A percentile compares a stretch with the other conserved stretches of the same genome.
Evolutionary conservation across 2,797 vertebrate genomes (phyloP).

Genomic region (Picus viridis): DNA sequence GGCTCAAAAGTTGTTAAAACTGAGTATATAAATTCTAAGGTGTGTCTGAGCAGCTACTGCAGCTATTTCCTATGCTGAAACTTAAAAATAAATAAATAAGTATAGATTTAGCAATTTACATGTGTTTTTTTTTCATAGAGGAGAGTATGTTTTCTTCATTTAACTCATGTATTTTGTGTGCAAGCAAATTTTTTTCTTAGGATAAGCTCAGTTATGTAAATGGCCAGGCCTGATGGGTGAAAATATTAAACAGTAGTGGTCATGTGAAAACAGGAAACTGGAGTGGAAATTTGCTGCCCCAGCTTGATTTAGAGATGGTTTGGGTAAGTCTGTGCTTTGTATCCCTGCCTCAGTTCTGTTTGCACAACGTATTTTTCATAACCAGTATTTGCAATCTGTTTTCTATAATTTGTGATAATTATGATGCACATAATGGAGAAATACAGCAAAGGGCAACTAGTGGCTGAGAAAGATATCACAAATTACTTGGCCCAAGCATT

Average conservation of each 20-base stretch:
- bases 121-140: neutral
- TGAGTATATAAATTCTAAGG: neutral
- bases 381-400: neutral
- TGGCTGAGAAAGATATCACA: neutral
- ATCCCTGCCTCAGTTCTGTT: neutral
- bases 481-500: neutral
- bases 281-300: neutral
- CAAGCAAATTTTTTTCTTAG: neutral
- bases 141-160: rapidly evolving
- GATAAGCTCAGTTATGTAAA: neutral
- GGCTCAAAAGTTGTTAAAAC: neutral
- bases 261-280: neutral
- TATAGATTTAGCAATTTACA: too few species aligned
- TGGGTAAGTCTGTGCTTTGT: neutral
- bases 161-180: neutral
- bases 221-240: neutral
- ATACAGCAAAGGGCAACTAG: neutral
- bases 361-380: neutral
- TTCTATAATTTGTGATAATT: neutral
- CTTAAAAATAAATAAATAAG: too few species aligned
- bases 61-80: neutral
- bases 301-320: neutral
- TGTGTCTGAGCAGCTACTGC: neutral
- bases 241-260: neutral
- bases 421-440: neutral